Base-by-base conservation (phyloP, 2,113 vertebrate species). In the Tetraodon nigroviridis region DNA sequence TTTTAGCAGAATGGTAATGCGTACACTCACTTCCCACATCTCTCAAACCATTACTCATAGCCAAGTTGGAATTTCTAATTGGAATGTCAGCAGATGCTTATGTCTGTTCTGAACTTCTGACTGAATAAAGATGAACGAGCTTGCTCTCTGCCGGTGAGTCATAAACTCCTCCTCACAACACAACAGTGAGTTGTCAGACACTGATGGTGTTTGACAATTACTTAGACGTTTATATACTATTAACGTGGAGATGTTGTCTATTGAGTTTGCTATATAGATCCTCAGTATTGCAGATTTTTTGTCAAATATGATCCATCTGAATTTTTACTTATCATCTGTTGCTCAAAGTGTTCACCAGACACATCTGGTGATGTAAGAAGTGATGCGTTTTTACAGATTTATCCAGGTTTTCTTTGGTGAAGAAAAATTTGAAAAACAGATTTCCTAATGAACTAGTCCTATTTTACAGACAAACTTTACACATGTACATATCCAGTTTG, bases 1-100 rank as follows among this genome's bases (percentile, higher is more conserved):
- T 59, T 20, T 67, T 58, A 32, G 58, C 45, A 61, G 48, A 51
- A 27, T 64, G 50, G n/a, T 53, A 48, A 19, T 48, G 46, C n/a
- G 20, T 18, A 37, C 11, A 37, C 32, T 48, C 46, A 19, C 48
- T 22, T 22, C 12, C 44, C 44, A 45, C 3, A 16, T 52, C 2
- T 10, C 40, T 67, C 54, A 32, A 58, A 58, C 59, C 4, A 50
- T 62, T 41, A 22, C 7, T 52, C 15, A 22, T 37, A 15, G 32
- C 55, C 42, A 55, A 37, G 20, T 51, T n/a, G 29, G 20, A 57
- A 45, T 41, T 21, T 55, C 3, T 20, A 20, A 24, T 18, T 61
- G 44, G 11, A 66, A 61, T 61, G 27, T 5, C 2, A 18, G 51
- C n/a, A 21, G 54, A 56, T 1, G 27, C 13, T 44, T 61, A 5